phyloP scores from a whole-genome alignment of 2,888 invertebrate species.

The Macrophya alboannulata region DNA sequence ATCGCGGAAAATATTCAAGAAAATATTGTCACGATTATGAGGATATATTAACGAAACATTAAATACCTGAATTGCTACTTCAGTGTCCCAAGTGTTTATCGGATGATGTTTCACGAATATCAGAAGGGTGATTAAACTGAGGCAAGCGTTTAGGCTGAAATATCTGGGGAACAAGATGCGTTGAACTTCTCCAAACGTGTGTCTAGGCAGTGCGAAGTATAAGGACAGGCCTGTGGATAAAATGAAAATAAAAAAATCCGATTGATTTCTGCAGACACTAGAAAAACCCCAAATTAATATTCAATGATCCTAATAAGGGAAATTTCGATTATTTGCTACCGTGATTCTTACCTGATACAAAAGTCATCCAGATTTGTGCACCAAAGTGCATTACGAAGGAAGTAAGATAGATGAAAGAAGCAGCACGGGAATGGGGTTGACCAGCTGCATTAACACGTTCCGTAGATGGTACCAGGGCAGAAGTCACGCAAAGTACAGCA shows the following conservation, averaged over 20 bases:
- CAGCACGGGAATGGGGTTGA: slow-evolving; percentile 75
- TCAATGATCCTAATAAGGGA: background rate
- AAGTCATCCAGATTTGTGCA: slow-evolving; percentile 96
- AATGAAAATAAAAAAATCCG: slow-evolving; percentile 58
- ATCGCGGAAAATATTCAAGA: background rate
- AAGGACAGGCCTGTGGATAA: slow-evolving; percentile 88
- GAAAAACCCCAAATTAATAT: slow-evolving; percentile 7
- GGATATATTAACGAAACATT: background rate
- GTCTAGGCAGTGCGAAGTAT: slow-evolving; percentile 92
- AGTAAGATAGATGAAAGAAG: slow-evolving; percentile 87
- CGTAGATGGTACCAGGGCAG: slow-evolving; percentile 71
- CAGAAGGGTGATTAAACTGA: slow-evolving; percentile 88
- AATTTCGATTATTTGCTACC: background rate
- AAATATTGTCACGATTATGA: background rate
- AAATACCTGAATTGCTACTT: slow-evolving; percentile 82
- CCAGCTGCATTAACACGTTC: slow-evolving; percentile 69
- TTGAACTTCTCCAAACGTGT: slow-evolving; percentile 94
- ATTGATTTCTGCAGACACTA: background rate
- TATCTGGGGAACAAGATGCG: slow-evolving; percentile 93
- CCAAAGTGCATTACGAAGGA: slow-evolving; percentile 93
- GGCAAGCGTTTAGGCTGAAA: slow-evolving; percentile 89
- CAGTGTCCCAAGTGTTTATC: slow-evolving; percentile 79
- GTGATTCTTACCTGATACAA: slow-evolving; percentile 87
- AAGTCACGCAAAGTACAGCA: slow-evolving; percentile 81
- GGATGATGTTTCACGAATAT: slow-evolving; percentile 87